Evolutionary conservation across 2,888 invertebrate species (phyloP).

Genomic region (Conus canariensis): DNA sequence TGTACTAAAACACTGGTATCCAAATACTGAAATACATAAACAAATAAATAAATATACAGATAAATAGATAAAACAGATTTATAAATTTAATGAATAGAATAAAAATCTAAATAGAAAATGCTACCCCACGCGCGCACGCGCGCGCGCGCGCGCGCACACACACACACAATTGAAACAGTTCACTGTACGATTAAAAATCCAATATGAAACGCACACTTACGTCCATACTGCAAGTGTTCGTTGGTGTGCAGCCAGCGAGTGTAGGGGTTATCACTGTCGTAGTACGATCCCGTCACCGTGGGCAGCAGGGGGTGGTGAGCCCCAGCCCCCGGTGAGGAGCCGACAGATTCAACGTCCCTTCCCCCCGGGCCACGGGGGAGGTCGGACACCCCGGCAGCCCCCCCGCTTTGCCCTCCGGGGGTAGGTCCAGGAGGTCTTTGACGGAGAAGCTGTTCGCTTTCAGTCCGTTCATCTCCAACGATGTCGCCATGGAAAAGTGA

Average conservation of each 20-base stretch:
- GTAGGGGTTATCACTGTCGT: constrained; percentile 81
- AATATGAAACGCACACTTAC: constrained; percentile 40
- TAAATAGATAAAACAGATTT: no score
- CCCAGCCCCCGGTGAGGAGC: constrained; percentile 23
- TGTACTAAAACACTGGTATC: no score
- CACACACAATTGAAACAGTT: no score
- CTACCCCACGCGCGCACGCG: no score
- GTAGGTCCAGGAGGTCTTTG: constrained; percentile 94
- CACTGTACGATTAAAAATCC: no score
- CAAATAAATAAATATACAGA: no score
- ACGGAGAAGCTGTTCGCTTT: constrained; percentile 92
- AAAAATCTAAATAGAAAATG: no score
- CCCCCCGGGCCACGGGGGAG: constrained; percentile 23
- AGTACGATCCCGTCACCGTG: constrained; percentile 55
- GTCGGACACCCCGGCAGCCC: constrained; percentile 29
- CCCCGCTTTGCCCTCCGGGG: constrained; percentile 81
- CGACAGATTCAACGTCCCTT: constrained; percentile 47
- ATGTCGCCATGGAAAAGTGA: constrained; percentile 25
- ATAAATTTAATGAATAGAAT: no score
- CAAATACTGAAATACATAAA: no score
- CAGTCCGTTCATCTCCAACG: constrained; percentile 82
- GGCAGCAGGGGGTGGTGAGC: constrained; percentile 52
- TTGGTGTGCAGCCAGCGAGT: constrained; percentile 77
- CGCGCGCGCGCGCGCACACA: no score
- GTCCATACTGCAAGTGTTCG: constrained; percentile 69